Conservation (phyloP, 2,888 invertebrate species). For the Sarcophaga subvicina region DNA sequence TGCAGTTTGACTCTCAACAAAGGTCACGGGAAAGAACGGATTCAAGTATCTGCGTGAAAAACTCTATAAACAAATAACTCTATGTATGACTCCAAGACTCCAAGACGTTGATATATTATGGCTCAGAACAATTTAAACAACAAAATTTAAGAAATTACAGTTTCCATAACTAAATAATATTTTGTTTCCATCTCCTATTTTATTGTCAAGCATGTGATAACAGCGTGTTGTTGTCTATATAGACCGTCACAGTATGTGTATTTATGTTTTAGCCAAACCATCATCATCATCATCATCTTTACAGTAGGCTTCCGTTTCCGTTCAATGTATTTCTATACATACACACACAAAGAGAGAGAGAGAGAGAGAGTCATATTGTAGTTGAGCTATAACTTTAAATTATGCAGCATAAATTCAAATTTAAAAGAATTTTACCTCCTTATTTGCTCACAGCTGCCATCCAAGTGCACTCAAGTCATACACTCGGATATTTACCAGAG, state of each 20-base stretch:
- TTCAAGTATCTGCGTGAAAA: too few species aligned
- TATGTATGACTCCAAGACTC: too few species aligned
- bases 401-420: slow-evolving; percentile 47
- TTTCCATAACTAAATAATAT: not conserved
- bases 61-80: too few species aligned
- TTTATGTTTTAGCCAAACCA: slow-evolving; percentile 64
- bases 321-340: slow-evolving; percentile 50
- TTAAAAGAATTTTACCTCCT: slow-evolving; percentile 57
- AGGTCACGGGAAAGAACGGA: too few species aligned
- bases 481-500: slow-evolving; percentile 29
- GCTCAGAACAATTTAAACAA: too few species aligned
- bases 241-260: slow-evolving; percentile 4
- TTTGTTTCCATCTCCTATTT: not conserved
- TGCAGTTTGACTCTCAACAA: too few species aligned
- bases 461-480: slow-evolving; percentile 16
- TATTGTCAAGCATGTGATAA: slow-evolving; percentile 43
- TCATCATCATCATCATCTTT: slow-evolving; percentile 69
- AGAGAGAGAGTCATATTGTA: too few species aligned
- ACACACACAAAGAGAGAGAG: not conserved
- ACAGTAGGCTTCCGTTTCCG: slow-evolving; percentile 72
- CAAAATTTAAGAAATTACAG: not conserved
- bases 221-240: not conserved
- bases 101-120: too few species aligned
- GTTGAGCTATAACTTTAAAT: too few species aligned
- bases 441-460: not conserved